A percentile compares a stretch with the other conserved stretches of the same genome.
These are phyloP conservation scores for Phorcus lineatus DNA, from an alignment of 2,888 invertebrate species.

Conservation along the genomic window DNA sequence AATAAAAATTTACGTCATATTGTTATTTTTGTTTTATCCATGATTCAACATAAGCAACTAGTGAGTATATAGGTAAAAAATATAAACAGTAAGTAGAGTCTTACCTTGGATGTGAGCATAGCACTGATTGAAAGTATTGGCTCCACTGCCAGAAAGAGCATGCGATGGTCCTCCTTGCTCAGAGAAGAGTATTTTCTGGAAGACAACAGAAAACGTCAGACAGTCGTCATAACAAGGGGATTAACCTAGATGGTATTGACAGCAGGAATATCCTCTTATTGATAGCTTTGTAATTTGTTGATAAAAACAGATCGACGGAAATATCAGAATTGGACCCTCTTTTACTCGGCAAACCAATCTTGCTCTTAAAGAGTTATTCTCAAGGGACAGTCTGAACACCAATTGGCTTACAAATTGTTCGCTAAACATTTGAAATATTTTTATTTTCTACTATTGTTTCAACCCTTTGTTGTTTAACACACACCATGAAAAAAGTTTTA, in stretches of 20 bases:
- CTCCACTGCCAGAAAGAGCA: constrained; percentile 65
- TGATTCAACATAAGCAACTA: too few relatives aligned
- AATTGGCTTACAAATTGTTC: too few relatives aligned
- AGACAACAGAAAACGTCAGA: constrained; percentile 1
- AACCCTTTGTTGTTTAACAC: too few relatives aligned
- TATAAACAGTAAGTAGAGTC: background rate
- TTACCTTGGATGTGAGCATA: constrained; percentile 61
- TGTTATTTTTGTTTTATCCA: too few relatives aligned
- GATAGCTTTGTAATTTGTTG: background rate
- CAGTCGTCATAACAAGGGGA: background rate
- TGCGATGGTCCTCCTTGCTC: constrained; percentile 59
- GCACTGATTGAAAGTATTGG: constrained; percentile 65
- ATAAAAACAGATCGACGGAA: background rate
- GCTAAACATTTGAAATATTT: too few relatives aligned
- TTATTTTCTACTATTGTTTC: too few relatives aligned
- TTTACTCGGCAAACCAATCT: too few relatives aligned
- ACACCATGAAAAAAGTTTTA: too few relatives aligned
- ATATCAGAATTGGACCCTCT: background rate
- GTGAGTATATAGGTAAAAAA: too few relatives aligned
- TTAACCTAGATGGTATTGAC: background rate
- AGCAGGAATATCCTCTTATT: background rate
- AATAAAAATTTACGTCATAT: too few relatives aligned
- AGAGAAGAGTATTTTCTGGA: constrained; percentile 66
- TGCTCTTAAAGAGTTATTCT: too few relatives aligned
- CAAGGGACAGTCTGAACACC: too few relatives aligned